Evolutionary conservation across 2,113 vertebrate genomes (phyloP), one percentile per base, ranked within the genome.

Genomic region (Eurystomus gularis): DNA sequence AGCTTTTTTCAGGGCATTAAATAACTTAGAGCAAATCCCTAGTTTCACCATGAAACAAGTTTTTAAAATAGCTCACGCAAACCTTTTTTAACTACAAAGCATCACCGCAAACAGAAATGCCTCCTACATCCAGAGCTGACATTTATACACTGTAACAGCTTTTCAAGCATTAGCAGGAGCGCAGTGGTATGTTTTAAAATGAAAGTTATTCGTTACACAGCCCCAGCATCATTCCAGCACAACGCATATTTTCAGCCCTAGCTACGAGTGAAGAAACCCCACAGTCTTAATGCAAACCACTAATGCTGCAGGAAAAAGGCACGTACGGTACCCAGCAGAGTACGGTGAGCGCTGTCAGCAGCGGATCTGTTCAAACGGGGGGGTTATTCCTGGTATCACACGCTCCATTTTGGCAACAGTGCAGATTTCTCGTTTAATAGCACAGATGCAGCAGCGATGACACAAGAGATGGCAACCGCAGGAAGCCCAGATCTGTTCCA

Each of bases 341-440:
- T 0, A 16, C 1, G 1, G 46, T 3, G n/a, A 77, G 44, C 71
- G 3, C 44, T n/a, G 62, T 4, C 49, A 31, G 0, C 1, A 35
- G 51, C 3, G 15, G 66, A 42, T 29, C 48, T 40, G 6, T 51
- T 71, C 65, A 60, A 35, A 42, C 0, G 31, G 17, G 37, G 75
- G 42, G 6, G 54, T 81, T 42, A 15, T n/a, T 33, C n/a, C 31
- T 2, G 5, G 2, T 46, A 54, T 46, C 31, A 24, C 49, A 11
- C 0, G 0, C 16, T 62, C 40, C 24, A 1, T 68, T 88, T 78
- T 68, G 69, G 55, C 29, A 86, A 11, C 11, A 19, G 60, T 8
- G 61, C 71, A 20, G 28, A 69, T 24, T 54, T 68, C 42, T 17
- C 35, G 10, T 48, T 75, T 62, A 46, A 66, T 6, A 79, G 58